Conservation (phyloP, 1,140 invertebrate species). For the roundworm (Caenorhabditis elegans) region DNA sequence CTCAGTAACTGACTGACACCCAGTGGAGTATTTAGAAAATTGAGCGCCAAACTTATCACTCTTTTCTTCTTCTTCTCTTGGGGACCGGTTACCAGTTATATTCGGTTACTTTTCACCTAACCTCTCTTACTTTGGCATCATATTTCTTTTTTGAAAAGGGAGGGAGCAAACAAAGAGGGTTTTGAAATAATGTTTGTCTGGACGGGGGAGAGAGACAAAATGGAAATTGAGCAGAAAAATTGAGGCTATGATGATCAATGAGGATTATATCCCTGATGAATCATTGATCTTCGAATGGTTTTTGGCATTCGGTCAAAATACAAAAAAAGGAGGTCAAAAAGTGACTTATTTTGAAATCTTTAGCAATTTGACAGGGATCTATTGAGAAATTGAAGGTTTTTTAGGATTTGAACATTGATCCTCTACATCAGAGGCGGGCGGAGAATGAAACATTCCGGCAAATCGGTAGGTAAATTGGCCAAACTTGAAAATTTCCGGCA, state of each 20-base stretch:
- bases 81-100: neutral
- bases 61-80: neutral
- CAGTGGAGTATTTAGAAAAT: neutral
- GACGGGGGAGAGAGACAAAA: neutral
- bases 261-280: neutral
- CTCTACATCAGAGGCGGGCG: no score
- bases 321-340: neutral
- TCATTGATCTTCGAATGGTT: neutral
- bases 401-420: no score
- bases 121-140: neutral
- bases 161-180: neutral
- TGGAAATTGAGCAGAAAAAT: neutral
- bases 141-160: neutral
- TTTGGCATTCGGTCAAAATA: neutral
- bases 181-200: constrained; percentile 9
- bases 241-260: neutral
- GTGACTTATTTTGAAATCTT: neutral
- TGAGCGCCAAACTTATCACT: neutral
- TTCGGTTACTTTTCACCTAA: neutral
- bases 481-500: no score
- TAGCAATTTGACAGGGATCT: neutral
- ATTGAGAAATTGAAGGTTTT: neutral
- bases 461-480: no score
- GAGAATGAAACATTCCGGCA: no score
- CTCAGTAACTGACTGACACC: no score